Evolutionary conservation across 2,113 vertebrate genomes (phyloP).

Genomic region (Lipophrys pholis): DNA sequence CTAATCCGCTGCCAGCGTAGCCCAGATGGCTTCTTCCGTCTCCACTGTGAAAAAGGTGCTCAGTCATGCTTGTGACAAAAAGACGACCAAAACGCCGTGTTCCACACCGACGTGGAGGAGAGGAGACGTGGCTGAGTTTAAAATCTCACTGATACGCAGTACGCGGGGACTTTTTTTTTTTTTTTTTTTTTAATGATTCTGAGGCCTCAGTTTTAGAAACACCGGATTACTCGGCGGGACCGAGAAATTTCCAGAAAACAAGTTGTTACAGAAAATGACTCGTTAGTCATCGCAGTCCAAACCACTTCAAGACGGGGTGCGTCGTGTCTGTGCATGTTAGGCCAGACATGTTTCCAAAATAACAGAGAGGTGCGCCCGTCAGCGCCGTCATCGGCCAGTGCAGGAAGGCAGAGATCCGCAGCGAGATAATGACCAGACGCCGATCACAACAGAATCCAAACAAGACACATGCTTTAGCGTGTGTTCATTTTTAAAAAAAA

Average conservation of each 20-base stretch:
- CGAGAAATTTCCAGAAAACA: constrained; percentile 23
- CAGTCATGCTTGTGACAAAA: neutral
- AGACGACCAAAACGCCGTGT: neutral
- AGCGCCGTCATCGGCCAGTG: constrained; percentile 11
- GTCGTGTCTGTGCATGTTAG: constrained; percentile 22
- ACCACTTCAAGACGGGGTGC: constrained; percentile 40
- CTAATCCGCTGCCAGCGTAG: neutral
- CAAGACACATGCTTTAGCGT: neutral
- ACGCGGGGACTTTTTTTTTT: no score
- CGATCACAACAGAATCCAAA: neutral
- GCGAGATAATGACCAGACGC: neutral
- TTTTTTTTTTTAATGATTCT: no score
- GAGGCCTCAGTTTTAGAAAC: neutral
- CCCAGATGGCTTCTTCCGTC: neutral
- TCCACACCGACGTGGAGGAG: no score
- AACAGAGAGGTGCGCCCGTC: constrained; percentile 24
- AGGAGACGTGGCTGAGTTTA: no score
- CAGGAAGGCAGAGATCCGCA: constrained; percentile 19
- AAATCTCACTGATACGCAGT: no score
- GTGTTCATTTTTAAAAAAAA: neutral
- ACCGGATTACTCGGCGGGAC: constrained; percentile 1
- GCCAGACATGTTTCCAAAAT: constrained; percentile 42
- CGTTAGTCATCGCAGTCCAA: constrained; percentile 32
- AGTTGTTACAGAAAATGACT: constrained; percentile 21
- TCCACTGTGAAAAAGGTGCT: neutral